Evolutionary conservation across 2,113 vertebrate genomes (phyloP), one percentile per base, ranked within the genome.

Genomic region (Scomber japonicus): DNA sequence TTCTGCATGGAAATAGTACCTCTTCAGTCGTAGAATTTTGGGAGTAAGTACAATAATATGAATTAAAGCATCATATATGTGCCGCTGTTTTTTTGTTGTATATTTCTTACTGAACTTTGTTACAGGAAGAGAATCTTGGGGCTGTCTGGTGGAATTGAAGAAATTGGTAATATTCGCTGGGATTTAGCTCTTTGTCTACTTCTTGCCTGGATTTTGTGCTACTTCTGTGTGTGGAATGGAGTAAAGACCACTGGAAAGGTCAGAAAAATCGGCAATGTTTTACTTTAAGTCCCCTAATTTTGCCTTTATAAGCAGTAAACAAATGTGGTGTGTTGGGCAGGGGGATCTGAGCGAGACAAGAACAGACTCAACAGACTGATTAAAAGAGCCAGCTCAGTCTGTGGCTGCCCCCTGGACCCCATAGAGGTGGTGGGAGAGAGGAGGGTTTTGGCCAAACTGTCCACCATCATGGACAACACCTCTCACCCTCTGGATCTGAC

Each of bases 21-120:
- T 98, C 97, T 2, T 95, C 98, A 4, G 95, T 97, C 84, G 92
- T 96, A 64, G 97, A 99, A 82, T 99, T 98, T 93, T 99, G 98
- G 98, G 98, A 99, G 98, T 99, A 96, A 54, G 98, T 98, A 67
- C 24, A 40, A 40, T 40, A 40, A 9, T 19, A 57, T 45, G 1
- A 63, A 67, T 61, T 11, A 56, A 57, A 31, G 3, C 11, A 60
- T 59, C 15, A 35, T 50, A 40, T 16, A 13, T 71, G 17, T 0
- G 2, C 7, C 51, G 54, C 13, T 8, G 21, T 3, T 11, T 62
- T 54, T 19, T 67, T 45, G 17, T 30, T 51, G 2, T 12, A 11
- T 55, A 16, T 69, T 78, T 8, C n/a, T 62, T n/a, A 71, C 40
- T 65, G 21, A 27, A 77, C 6, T 71, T 49, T 82, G 10, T 77